phyloP scores from a whole-genome alignment of 2,888 invertebrate genomes.

The Mycalesis mineus region DNA sequence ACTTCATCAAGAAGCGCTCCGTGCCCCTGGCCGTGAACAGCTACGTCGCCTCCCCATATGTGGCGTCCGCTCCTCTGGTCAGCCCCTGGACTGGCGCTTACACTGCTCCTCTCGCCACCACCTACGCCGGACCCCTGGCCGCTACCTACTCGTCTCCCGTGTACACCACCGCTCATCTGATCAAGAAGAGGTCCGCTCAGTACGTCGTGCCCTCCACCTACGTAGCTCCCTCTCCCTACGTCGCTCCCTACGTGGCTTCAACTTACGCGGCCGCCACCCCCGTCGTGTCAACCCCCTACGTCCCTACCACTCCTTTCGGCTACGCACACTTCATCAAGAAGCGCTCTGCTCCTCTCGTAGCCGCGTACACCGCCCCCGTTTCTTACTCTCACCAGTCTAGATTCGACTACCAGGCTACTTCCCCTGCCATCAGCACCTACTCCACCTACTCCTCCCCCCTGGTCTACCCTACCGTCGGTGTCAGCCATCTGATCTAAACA shows the following conservation, averaged over 20 bases:
- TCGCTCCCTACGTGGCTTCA: slow-evolving; percentile 23
- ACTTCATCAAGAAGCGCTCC: slow-evolving; percentile 50
- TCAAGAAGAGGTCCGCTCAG: slow-evolving; percentile 59
- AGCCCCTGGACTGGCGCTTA: slow-evolving; percentile 9
- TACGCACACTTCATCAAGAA: slow-evolving; percentile 32
- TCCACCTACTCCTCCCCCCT: slow-evolving; percentile 23
- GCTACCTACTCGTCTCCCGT: slow-evolving; percentile 35
- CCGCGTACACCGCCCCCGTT: slow-evolving; percentile 12
- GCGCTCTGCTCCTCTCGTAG: slow-evolving; percentile 3
- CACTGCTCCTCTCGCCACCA: slow-evolving; percentile 39
- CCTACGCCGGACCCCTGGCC: slow-evolving; percentile 37
- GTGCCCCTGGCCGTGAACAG: slow-evolving; percentile 31
- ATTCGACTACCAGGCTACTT: slow-evolving; percentile 39
- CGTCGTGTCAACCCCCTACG: slow-evolving; percentile 15
- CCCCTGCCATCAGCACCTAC: slow-evolving; percentile 28
- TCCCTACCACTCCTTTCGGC: slow-evolving; percentile 15
- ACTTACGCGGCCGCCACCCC: slow-evolving; percentile 22
- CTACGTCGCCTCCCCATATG: slow-evolving; percentile 37
- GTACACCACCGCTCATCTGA: slow-evolving; percentile 45
- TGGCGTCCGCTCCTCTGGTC: slow-evolving; percentile 27
- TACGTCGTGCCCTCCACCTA: slow-evolving; percentile 29
- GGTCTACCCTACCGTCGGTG: not conserved
- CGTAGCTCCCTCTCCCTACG: slow-evolving; percentile 30
- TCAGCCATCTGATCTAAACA: not conserved
- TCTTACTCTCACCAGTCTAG: slow-evolving; percentile 38